Evolutionary conservation across 2,888 invertebrate genomes (phyloP).

Genomic region (Ophion ellenae): DNA sequence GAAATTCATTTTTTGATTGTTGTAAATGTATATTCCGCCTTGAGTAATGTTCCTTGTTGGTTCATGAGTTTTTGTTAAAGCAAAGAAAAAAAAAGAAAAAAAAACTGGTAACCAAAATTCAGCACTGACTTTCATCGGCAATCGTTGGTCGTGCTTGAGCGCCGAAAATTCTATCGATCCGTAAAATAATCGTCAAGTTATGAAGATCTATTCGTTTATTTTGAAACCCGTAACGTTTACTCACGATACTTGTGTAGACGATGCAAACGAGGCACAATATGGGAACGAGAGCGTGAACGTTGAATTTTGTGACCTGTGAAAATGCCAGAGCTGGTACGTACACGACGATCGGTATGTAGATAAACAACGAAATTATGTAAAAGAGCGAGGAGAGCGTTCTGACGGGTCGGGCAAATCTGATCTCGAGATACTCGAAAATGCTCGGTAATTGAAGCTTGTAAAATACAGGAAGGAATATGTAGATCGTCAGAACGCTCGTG

Average conservation of each 20-base stretch:
- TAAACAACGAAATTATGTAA: constrained; percentile 86
- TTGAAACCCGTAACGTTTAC: constrained; percentile 63
- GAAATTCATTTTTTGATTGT: neutral
- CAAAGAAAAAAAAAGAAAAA: no score
- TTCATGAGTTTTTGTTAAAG: neutral
- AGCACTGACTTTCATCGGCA: neutral
- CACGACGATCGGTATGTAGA: constrained; percentile 88
- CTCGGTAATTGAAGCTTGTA: constrained; percentile 89
- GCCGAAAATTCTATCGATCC: no score
- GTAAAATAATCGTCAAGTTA: neutral
- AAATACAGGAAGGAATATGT: constrained; percentile 87
- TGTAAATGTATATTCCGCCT: no score
- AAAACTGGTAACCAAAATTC: neutral
- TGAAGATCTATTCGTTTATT: constrained; percentile 7
- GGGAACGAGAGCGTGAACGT: constrained; percentile 87
- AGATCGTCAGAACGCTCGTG: constrained; percentile 76
- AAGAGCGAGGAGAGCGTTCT: constrained; percentile 86
- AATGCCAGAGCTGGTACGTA: constrained; percentile 89
- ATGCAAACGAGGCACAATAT: constrained; percentile 89
- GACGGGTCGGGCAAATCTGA: constrained; percentile 86
- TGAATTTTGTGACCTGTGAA: constrained; percentile 88
- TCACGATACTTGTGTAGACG: constrained; percentile 89
- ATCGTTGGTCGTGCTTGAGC: neutral
- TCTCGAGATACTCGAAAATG: constrained; percentile 88
- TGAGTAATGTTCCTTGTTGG: neutral